phyloP scores from a whole-genome alignment of 2,888 invertebrate species.

The Strigamia maritima region DNA sequence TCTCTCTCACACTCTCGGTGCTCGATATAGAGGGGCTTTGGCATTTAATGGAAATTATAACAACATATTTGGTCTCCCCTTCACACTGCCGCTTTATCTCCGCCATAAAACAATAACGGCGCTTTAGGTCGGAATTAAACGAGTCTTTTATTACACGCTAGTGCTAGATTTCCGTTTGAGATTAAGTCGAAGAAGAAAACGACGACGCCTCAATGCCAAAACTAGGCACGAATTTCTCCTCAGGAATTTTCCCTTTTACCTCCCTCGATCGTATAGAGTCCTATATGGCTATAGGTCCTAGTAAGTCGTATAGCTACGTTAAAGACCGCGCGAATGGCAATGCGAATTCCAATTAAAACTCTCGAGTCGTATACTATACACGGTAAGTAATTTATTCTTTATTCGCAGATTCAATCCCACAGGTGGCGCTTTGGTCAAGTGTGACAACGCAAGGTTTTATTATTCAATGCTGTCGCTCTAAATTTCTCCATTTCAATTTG shows the following conservation, averaged over 20 bases:
- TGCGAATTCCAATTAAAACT: no score
- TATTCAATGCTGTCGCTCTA: no score
- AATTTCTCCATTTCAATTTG: neutral
- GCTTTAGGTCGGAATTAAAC: constrained; percentile 35
- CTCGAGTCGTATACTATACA: no score
- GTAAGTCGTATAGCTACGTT: no score
- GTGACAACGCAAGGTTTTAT: no score
- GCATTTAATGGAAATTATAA: constrained; percentile 36
- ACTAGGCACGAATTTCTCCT: neutral
- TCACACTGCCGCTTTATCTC: constrained; percentile 26
- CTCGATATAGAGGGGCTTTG: neutral
- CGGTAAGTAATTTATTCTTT: no score
- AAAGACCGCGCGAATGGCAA: no score
- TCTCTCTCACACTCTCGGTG: neutral
- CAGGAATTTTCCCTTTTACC: neutral
- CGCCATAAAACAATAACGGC: constrained; percentile 36
- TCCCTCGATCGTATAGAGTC: no score
- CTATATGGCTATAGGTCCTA: no score
- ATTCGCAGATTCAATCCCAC: no score
- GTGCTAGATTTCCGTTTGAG: constrained; percentile 34
- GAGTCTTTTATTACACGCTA: constrained; percentile 16
- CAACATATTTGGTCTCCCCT: constrained; percentile 31
- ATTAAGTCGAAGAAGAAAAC: constrained; percentile 15
- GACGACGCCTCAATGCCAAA: neutral
- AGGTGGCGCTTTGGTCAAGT: no score